Conservation (phyloP, 1,140 invertebrate species). For the Andricus grossulariae region DNA sequence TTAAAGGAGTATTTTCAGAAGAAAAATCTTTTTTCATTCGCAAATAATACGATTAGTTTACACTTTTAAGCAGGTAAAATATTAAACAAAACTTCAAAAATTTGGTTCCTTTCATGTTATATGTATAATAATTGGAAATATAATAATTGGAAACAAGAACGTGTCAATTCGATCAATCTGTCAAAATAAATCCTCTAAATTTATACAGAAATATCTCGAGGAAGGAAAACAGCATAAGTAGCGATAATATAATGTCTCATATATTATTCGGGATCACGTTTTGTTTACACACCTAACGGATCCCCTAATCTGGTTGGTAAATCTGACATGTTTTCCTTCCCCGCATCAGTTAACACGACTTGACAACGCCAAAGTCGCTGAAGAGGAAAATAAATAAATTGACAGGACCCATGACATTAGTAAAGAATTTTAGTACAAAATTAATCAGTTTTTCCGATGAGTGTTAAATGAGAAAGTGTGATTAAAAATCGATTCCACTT, state of each 20-base stretch:
- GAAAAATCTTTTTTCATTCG: too few species aligned
- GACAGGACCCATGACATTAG: background rate
- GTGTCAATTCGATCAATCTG: conserved; percentile 3
- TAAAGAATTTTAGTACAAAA: too few species aligned
- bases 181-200: background rate
- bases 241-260: background rate
- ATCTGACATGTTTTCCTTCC: conserved; percentile 22
- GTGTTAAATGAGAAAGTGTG: too few species aligned
- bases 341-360: conserved; percentile 10
- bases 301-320: conserved; percentile 18
- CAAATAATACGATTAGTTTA: too few species aligned
- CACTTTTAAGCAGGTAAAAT: too few species aligned
- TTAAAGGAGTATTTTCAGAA: too few species aligned
- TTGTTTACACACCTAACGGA: conserved; percentile 12
- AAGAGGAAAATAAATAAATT: conserved; percentile 3
- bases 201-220: background rate
- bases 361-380: conserved; percentile 10
- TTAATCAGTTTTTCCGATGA: too few species aligned
- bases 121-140: background rate
- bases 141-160: background rate
- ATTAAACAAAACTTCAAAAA: too few species aligned
- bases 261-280: conserved; percentile 25
- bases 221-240: background rate
- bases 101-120: too few species aligned
- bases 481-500: too few species aligned